Percentiles rank a stretch among this genome's conserved stretches.
Conservation (phyloP, 2,888 invertebrate species). For the Chrysodeixis includens region DNA sequence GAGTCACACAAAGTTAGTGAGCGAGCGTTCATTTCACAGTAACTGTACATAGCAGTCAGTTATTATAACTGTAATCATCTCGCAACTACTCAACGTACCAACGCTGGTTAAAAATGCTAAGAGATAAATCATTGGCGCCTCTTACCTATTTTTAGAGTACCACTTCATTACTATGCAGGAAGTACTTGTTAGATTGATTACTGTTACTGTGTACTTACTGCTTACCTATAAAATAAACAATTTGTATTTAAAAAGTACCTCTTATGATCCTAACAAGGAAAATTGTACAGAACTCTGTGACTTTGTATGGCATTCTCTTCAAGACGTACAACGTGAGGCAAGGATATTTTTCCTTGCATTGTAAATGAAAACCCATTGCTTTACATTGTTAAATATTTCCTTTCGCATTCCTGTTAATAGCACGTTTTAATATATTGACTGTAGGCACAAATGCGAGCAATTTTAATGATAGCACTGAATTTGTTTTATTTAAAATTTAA, state of each 20-base stretch:
- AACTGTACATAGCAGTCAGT: constrained; percentile 56
- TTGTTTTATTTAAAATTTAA: not conserved
- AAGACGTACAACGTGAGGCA: too few species aligned
- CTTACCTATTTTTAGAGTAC: not conserved
- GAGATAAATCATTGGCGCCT: constrained; percentile 8
- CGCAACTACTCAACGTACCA: constrained; percentile 38
- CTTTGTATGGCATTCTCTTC: too few species aligned
- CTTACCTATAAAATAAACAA: too few species aligned
- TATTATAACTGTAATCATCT: constrained; percentile 57
- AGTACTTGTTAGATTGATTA: not conserved
- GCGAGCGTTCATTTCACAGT: constrained; percentile 38
- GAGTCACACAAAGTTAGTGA: constrained; percentile 22
- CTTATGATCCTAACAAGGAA: too few species aligned
- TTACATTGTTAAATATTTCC: too few species aligned
- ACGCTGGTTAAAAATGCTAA: constrained; percentile 37
- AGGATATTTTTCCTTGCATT: too few species aligned
- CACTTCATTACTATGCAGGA: not conserved
- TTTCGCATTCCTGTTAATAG: too few species aligned
- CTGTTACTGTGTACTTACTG: too few species aligned
- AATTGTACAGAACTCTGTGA: too few species aligned
- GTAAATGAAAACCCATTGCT: too few species aligned
- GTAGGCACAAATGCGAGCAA: not conserved
- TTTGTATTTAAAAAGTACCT: too few species aligned
- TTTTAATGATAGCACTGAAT: not conserved
- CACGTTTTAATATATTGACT: too few species aligned